These are phyloP conservation scores for Emydocephalus ijimae DNA, from an alignment of 2,113 vertebrate species.

Conservation along the genomic window DNA sequence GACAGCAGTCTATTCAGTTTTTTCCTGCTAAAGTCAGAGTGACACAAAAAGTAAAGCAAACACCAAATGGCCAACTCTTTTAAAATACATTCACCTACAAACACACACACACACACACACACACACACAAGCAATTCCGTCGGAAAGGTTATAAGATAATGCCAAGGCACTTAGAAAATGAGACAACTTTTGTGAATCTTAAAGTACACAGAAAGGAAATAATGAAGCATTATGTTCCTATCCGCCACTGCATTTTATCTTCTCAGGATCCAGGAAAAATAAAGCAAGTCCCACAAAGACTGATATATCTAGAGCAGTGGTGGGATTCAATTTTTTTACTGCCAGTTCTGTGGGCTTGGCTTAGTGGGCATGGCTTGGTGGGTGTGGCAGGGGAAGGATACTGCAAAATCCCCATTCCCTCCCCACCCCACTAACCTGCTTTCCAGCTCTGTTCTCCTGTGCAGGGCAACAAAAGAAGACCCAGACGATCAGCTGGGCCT, in stretches of 20 bases:
- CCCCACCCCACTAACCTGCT: no score
- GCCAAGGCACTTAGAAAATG: constrained; percentile 54
- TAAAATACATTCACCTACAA: not conserved
- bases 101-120: not conserved
- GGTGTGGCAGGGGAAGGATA: no score
- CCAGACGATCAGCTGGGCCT: no score
- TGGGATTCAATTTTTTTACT: no score
- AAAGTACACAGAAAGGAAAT: constrained; percentile 38
- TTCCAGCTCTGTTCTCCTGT: no score
- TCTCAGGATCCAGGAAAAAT: not conserved
- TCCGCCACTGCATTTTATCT: constrained; percentile 28
- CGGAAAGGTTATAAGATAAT: constrained; percentile 50
- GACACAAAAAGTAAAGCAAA: constrained; percentile 21
- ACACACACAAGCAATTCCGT: constrained; percentile 43
- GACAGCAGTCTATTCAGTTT: constrained; percentile 3
- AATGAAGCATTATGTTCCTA: constrained; percentile 40
- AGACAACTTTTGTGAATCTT: constrained; percentile 59
- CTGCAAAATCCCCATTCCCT: no score
- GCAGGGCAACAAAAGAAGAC: no score
- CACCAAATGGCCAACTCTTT: constrained; percentile 24
- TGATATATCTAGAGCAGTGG: not conserved
- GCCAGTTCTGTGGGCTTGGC: no score
- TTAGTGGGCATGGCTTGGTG: no score
- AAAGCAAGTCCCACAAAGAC: not conserved
- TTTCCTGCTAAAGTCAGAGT: constrained; percentile 23